Conservation (phyloP, 1,140 invertebrate genomes). For the Pygmarrhopalites habei region DNA sequence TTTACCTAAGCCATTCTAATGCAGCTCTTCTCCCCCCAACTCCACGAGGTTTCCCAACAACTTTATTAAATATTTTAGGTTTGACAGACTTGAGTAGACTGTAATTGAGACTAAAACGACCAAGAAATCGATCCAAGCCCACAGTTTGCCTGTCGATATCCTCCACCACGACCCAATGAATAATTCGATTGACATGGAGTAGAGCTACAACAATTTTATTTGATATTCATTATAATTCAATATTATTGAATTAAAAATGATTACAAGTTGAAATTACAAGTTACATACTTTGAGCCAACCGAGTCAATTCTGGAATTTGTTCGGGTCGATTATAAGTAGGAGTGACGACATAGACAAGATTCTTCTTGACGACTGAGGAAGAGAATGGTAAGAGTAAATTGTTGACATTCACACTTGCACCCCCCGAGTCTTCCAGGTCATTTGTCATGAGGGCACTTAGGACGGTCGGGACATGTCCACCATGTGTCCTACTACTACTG, state of each 20-base stretch:
- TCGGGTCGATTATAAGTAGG: constrained; percentile 38
- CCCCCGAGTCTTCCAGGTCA: background rate
- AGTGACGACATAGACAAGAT: constrained; percentile 31
- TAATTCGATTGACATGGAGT: constrained; percentile 30
- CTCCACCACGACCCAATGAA: constrained; percentile 39
- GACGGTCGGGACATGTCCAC: background rate
- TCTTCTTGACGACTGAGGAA: background rate
- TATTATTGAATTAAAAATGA: too few relatives aligned
- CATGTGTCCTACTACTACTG: background rate
- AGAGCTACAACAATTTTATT: too few relatives aligned
- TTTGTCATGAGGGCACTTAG: background rate
- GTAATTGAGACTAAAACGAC: constrained; percentile 23
- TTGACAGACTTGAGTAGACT: constrained; percentile 27
- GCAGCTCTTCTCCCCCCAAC: constrained; percentile 57
- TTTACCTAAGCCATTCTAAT: constrained; percentile 52
- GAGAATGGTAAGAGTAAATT: background rate
- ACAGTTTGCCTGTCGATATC: constrained; percentile 34
- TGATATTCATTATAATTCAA: too few relatives aligned
- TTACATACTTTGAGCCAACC: constrained; percentile 35
- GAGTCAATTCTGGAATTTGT: constrained; percentile 37
- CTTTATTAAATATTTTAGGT: constrained; percentile 16
- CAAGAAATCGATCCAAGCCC: constrained; percentile 25
- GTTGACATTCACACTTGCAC: background rate
- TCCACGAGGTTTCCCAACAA: constrained; percentile 49
- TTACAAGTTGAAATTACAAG: too few relatives aligned